A percentile compares a stretch with the other conserved stretches of the same genome.
These are phyloP conservation scores for Drosophila trichaetosa DNA, from an alignment of 2,888 invertebrate genomes.

Conservation along the genomic window DNA sequence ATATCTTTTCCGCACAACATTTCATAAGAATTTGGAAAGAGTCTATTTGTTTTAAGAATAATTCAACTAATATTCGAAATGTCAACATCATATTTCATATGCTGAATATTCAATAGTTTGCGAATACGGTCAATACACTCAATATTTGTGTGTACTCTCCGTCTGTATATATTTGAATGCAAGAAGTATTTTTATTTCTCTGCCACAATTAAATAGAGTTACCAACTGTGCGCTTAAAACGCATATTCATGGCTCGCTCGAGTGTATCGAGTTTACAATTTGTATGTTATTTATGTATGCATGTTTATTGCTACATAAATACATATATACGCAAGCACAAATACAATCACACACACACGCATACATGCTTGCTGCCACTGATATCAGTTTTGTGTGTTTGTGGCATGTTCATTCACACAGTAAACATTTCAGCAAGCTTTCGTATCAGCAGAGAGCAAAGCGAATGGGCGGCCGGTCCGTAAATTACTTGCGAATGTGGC, in stretches of 20 bases:
- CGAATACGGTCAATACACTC: neutral
- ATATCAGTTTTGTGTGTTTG: conserved; percentile 17
- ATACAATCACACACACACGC: neutral
- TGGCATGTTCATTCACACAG: conserved; percentile 36
- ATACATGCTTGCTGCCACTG: neutral
- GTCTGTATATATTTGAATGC: neutral
- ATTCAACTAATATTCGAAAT: conserved; percentile 7
- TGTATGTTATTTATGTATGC: conserved; percentile 10
- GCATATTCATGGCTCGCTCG: conserved; percentile 17
- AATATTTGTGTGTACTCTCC: conserved; percentile 2
- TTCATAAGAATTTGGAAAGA: neutral
- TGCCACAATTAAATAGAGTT: conserved; percentile 16
- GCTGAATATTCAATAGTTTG: neutral
- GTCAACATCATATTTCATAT: conserved; percentile 3
- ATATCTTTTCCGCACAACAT: rapidly evolving
- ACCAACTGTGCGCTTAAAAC: neutral
- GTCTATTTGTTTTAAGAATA: neutral
- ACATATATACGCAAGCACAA: neutral
- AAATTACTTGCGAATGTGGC: conserved; percentile 40
- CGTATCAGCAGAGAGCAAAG: conserved; percentile 19
- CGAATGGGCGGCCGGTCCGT: conserved; percentile 9
- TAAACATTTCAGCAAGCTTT: conserved; percentile 46
- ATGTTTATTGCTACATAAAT: conserved; percentile 2
- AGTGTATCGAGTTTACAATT: conserved; percentile 24
- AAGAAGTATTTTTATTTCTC: neutral